phyloP scores from a whole-genome alignment of 30 jellyfish, hydroid and myxozoan species.

The Aurelia sp. region DNA sequence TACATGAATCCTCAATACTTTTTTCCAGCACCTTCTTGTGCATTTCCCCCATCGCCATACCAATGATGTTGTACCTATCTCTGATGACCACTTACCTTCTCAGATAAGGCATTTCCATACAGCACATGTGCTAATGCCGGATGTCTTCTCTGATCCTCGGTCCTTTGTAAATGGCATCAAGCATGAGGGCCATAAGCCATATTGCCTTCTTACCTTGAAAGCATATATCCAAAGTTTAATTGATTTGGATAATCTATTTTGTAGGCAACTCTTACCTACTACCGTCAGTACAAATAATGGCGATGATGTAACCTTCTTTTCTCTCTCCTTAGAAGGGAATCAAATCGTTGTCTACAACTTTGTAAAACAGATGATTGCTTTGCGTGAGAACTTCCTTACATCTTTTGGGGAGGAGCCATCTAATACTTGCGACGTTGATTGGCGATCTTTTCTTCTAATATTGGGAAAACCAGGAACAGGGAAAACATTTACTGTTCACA shows the following conservation, averaged over 20 bases:
- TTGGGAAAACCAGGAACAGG: conserved; percentile 14
- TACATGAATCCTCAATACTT: conserved; percentile 2
- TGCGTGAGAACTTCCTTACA: background rate
- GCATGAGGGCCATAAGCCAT: background rate
- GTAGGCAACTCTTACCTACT: background rate
- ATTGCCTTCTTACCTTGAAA: background rate
- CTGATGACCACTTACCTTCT: background rate
- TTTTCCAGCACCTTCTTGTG: background rate
- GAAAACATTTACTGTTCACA: background rate
- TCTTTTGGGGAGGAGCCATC: background rate
- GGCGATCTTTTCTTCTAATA: background rate
- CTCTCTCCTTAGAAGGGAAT: background rate
- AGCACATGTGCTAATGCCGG: background rate
- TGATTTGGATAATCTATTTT: background rate
- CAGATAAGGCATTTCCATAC: background rate
- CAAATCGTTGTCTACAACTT: background rate
- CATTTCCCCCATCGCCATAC: background rate
- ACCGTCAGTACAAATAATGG: background rate
- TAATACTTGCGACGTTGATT: background rate
- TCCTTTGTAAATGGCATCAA: background rate
- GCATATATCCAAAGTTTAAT: background rate
- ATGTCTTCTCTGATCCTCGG: background rate
- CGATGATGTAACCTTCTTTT: no score
- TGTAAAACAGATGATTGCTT: background rate
- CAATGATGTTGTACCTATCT: background rate